A percentile compares a stretch with the other conserved stretches of the same genome.
phyloP scores from a whole-genome alignment of 2,113 vertebrate genomes.

The Microcebus jonahi region DNA sequence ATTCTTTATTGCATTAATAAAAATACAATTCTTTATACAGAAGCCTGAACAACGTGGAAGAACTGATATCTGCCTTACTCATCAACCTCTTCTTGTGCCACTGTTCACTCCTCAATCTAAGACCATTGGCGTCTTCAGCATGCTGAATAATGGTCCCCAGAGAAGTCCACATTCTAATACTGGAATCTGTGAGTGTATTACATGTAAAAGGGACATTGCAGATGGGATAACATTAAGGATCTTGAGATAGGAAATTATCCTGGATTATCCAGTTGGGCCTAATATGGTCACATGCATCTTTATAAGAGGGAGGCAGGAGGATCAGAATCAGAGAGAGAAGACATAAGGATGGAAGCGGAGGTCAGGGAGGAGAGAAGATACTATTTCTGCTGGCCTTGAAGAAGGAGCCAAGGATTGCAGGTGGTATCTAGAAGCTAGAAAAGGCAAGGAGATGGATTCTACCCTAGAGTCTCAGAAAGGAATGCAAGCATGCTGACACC shows the following conservation, averaged over 20 bases:
- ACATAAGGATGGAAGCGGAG: neutral
- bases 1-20: neutral
- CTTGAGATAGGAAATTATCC: neutral
- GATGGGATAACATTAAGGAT: neutral
- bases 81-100: neutral
- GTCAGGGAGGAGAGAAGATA: neutral
- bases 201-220: neutral
- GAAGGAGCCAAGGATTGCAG: neutral
- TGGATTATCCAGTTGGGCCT: neutral
- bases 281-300: neutral
- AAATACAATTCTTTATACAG: neutral
- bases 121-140: rapidly evolving
- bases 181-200: neutral
- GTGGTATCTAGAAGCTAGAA: too few relatives aligned
- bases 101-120: neutral
- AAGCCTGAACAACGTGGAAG: neutral
- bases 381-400: neutral
- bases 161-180: neutral
- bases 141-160: neutral
- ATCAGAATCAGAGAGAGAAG: neutral
- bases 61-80: neutral
- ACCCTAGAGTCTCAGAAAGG: neutral
- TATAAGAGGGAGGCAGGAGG: neutral
- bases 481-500: too few relatives aligned
- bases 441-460: neutral